These are phyloP conservation scores for Orycteropus afer DNA, from an alignment of 2,113 vertebrate species.

Conservation along the genomic window DNA sequence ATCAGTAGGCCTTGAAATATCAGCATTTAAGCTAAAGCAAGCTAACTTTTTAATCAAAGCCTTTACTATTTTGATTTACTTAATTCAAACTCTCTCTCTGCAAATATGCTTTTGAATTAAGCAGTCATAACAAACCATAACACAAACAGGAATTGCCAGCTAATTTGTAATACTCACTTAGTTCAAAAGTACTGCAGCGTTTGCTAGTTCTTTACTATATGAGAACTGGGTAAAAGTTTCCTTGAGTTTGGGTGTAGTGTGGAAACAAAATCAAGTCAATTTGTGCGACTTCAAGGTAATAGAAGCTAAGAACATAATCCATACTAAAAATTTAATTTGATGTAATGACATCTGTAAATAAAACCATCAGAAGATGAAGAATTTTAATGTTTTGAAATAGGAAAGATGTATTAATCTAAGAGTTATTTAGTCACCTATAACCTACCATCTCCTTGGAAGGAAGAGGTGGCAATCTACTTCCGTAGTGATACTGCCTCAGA, in stretches of 20 bases:
- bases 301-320: conserved; percentile 24
- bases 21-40: conserved; percentile 83
- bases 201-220: conserved; percentile 58
- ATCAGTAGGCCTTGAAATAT: conserved; percentile 85
- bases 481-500: too few species aligned
- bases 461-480: too few species aligned
- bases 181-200: conserved; percentile 36
- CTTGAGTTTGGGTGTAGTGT: conserved; percentile 1
- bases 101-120: conserved; percentile 82
- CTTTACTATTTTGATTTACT: conserved; percentile 84
- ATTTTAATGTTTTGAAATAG: conserved; percentile 6
- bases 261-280: conserved; percentile 67
- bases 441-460: too few species aligned
- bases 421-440: neutral
- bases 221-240: conserved; percentile 59
- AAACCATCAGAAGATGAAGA: neutral
- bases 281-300: conserved; percentile 59
- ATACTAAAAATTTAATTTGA: conserved; percentile 38
- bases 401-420: neutral
- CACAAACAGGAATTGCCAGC: conserved; percentile 80
- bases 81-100: conserved; percentile 83
- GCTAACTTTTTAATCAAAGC: conserved; percentile 84
- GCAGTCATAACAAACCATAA: conserved; percentile 80
- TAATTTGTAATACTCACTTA: conserved; percentile 79
- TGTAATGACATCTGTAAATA: neutral